These are phyloP conservation scores for Noctuana brunneofusca DNA, from an alignment of 2,888 invertebrate species.

Conservation along the genomic window DNA sequence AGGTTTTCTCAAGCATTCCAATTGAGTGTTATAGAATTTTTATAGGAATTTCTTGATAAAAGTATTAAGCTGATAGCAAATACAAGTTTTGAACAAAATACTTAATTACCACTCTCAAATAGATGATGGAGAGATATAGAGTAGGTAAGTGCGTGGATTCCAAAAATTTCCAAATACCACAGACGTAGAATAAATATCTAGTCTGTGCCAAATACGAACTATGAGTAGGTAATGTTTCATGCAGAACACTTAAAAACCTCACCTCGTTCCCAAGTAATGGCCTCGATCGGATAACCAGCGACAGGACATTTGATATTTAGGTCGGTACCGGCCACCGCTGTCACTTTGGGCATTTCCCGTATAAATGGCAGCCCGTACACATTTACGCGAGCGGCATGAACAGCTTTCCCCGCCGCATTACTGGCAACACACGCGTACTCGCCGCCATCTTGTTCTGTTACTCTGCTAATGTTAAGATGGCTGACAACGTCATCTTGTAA, in stretches of 20 bases:
- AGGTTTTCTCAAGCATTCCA: neutral
- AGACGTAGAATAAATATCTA: too few relatives aligned
- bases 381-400: slow-evolving; percentile 93
- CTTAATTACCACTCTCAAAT: neutral
- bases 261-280: slow-evolving; percentile 96
- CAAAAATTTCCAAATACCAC: too few relatives aligned
- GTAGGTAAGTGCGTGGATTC: too few relatives aligned
- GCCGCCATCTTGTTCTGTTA: slow-evolving; percentile 94
- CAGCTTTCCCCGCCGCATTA: slow-evolving; percentile 90
- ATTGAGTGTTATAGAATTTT: neutral
- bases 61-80: neutral
- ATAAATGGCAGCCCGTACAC: slow-evolving; percentile 94
- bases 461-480: slow-evolving; percentile 94
- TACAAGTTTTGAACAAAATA: neutral
- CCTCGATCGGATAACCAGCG: slow-evolving; percentile 94
- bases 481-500: slow-evolving; percentile 96
- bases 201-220: too few relatives aligned
- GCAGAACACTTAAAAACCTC: slow-evolving; percentile 48
- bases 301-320: slow-evolving; percentile 94
- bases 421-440: slow-evolving; percentile 93
- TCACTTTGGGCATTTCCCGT: slow-evolving; percentile 93
- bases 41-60: neutral
- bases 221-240: too few relatives aligned
- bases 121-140: too few relatives aligned
- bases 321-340: slow-evolving; percentile 92